These are phyloP conservation scores for Sinotaia quadrata DNA, from an alignment of 2,888 invertebrate species.

Conservation along the genomic window DNA sequence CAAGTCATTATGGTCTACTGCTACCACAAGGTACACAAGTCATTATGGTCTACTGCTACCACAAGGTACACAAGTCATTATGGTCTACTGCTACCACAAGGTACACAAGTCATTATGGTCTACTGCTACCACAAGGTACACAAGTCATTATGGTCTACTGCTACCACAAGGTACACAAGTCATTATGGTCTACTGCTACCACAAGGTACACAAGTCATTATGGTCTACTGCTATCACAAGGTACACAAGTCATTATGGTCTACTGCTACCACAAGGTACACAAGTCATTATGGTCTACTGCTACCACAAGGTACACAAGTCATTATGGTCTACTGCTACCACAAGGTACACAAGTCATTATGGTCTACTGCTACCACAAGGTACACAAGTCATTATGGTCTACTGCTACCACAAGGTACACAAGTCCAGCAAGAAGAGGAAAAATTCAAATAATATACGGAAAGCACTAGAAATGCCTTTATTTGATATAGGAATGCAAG, in stretches of 20 bases:
- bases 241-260: background rate
- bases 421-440: too few relatives aligned
- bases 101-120: background rate
- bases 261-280: background rate
- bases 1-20: background rate
- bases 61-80: background rate
- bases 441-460: too few relatives aligned
- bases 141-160: background rate
- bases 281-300: background rate
- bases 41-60: background rate
- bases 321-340: background rate
- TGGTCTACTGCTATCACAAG: background rate
- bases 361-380: background rate
- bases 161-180: background rate
- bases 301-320: background rate
- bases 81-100: background rate
- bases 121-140: background rate
- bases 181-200: background rate
- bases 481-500: too few relatives aligned
- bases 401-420: too few relatives aligned
- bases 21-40: background rate
- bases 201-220: background rate
- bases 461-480: too few relatives aligned
- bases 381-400: too few relatives aligned
- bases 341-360: background rate